These are phyloP conservation scores for Troides oblongomaculatus DNA, from an alignment of 2,888 invertebrate genomes.

Conservation along the genomic window DNA sequence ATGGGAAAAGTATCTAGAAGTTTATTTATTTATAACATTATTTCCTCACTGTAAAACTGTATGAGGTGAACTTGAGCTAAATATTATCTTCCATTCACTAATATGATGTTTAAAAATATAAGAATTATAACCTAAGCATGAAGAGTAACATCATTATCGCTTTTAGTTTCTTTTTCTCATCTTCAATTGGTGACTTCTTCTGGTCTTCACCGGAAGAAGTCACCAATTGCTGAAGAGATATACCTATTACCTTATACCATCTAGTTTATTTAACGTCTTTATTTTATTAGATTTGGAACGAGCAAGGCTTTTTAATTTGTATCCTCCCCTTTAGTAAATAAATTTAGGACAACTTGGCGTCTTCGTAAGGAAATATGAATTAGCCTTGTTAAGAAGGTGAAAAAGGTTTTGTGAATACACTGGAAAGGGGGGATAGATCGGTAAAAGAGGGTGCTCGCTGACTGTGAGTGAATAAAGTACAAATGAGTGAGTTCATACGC, in stretches of 20 bases:
- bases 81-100: no score
- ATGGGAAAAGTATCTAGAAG: no score
- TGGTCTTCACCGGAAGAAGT: no score
- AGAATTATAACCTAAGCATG: no score
- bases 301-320: constrained; percentile 72
- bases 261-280: constrained; percentile 45
- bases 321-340: constrained; percentile 60
- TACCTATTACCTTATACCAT: constrained; percentile 31
- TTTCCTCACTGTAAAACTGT: no score
- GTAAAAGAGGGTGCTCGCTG: constrained; percentile 12
- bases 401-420: constrained; percentile 36
- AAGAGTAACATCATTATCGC: no score
- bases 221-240: no score
- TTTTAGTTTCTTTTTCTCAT: no score
- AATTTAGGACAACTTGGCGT: constrained; percentile 64
- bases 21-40: no score
- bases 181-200: no score
- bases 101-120: no score
- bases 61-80: no score
- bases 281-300: constrained; percentile 58
- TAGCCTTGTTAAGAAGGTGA: constrained; percentile 55
- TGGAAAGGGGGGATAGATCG: constrained; percentile 8
- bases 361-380: constrained; percentile 70
- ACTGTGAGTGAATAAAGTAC: constrained; percentile 12
- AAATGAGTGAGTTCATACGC: constrained; percentile 8